Conservation (phyloP, 64 coral and sea anemone genomes). For the Stylophora pistillata region DNA sequence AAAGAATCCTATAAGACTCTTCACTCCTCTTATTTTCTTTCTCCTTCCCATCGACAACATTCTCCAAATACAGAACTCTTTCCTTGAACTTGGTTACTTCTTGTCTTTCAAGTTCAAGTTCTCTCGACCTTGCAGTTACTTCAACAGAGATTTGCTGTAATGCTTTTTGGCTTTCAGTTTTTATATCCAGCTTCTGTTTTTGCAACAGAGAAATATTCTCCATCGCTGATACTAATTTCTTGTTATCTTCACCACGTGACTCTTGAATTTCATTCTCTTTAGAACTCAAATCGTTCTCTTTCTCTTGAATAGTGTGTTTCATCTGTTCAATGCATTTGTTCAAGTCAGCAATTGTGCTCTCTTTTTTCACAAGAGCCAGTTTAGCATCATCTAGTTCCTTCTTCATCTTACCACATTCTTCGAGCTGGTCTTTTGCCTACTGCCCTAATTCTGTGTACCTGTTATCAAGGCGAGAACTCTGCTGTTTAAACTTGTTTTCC, state of each 20-base stretch:
- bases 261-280: constrained; percentile 20
- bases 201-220: constrained; percentile 39
- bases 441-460: constrained; percentile 51
- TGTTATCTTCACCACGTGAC: constrained; percentile 1
- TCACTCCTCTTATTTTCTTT: constrained; percentile 54
- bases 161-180: constrained; percentile 42
- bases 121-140: not conserved
- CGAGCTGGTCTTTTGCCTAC: constrained; percentile 39
- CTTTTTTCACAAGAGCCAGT: constrained; percentile 44
- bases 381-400: constrained; percentile 56
- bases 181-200: constrained; percentile 57
- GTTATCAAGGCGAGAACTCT: constrained; percentile 52
- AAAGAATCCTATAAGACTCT: constrained; percentile 52
- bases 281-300: constrained; percentile 33
- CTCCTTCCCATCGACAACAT: constrained; percentile 37
- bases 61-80: constrained; percentile 57
- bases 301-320: constrained; percentile 35
- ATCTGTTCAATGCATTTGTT: constrained; percentile 50
- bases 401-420: constrained; percentile 46
- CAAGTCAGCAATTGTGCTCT: constrained; percentile 51
- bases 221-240: not conserved
- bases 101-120: constrained; percentile 56
- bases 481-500: constrained; percentile 54
- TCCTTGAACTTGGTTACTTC: constrained; percentile 72
- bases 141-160: constrained; percentile 67